Conservation (phyloP, 2,888 invertebrate genomes). For the Nymphalis c-album region DNA sequence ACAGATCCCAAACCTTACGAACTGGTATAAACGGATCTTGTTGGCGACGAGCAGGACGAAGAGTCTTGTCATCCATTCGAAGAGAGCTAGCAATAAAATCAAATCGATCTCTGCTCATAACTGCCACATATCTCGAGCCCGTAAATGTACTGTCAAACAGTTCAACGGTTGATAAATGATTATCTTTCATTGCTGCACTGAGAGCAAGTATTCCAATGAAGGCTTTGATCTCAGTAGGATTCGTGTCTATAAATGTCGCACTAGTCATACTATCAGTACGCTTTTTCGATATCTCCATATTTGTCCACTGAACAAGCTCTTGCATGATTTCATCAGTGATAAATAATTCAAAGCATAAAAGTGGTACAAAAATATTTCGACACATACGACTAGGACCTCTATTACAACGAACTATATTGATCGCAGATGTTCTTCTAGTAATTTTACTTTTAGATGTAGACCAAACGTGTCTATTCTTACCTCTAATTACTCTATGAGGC, state of each 20-base stretch:
- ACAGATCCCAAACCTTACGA: conserved; percentile 44
- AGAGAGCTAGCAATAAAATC: conserved; percentile 33
- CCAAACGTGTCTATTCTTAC: conserved; percentile 35
- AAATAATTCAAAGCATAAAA: conserved; percentile 27
- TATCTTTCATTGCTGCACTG: too few species aligned
- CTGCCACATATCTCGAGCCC: conserved; percentile 35
- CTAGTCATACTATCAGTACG: background rate
- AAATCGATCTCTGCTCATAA: conserved; percentile 34
- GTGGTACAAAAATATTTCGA: conserved; percentile 18
- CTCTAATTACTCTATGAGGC: conserved; percentile 38
- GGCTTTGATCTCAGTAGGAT: too few species aligned
- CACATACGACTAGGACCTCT: conserved; percentile 37
- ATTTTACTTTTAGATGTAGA: conserved; percentile 36
- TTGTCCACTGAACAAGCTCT: conserved; percentile 23
- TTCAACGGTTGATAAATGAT: conserved; percentile 39
- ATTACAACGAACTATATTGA: conserved; percentile 35
- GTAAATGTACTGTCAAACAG: conserved; percentile 38
- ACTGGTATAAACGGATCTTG: conserved; percentile 44
- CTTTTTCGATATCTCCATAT: background rate
- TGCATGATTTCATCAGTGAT: conserved; percentile 32
- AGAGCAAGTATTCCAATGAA: too few species aligned
- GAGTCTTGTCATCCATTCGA: conserved; percentile 32
- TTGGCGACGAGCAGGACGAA: conserved; percentile 20
- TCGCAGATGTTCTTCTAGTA: conserved; percentile 34
- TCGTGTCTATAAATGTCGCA: conserved; percentile 5